Base-by-base conservation (phyloP, 1,140 invertebrate species). In the Bradysia coprophila region DNA sequence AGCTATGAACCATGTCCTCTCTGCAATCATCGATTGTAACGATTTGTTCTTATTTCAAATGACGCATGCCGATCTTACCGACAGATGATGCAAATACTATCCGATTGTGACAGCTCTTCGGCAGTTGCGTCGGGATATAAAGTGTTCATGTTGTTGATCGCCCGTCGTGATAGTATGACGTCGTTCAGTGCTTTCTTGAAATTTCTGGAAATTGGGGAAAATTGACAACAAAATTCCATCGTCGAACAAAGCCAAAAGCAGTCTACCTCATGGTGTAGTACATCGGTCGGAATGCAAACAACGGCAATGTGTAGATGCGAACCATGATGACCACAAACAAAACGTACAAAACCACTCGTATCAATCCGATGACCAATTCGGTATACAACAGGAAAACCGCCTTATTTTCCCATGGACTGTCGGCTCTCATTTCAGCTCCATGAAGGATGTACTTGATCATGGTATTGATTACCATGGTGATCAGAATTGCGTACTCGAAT, bases 71-170 rank as follows among this genome's bases (percentile, higher is more conserved):
- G n/a, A n/a, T n/a, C 48, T 46, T 47, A 73, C 72, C 71, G 72
- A 56, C 96, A 99, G 52, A 99, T 99, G 49, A 99, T 99, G 63
- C 96, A 99, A 36, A 97, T 94, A 62, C 95, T 96, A 63, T 99
- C 95, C 4, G 86, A 87, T 24, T 81, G 77, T n/a, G 78, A 75
- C 18, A 98, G 64, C 62, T 98, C 94, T 57, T 94, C 92, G 4
- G 77, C 64, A 2, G 93, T 96, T 4, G 92, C 94, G 67, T 98
- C 86, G 2, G 94, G 93, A 67, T 97, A 96, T 48, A 96, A 64
- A 4, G 91, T 94, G 57, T 98, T 98, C 92, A 98, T 96, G 55
- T 96, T 95, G 51, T 86, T 78, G 44, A 98, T 97, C 2, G 94
- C 93, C 55, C 92, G 71, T 43, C 95, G 73, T 0, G 95, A 98